These are phyloP conservation scores for Halichoeres trimaculatus DNA, from an alignment of 2,113 vertebrate genomes.

Conservation along the genomic window DNA sequence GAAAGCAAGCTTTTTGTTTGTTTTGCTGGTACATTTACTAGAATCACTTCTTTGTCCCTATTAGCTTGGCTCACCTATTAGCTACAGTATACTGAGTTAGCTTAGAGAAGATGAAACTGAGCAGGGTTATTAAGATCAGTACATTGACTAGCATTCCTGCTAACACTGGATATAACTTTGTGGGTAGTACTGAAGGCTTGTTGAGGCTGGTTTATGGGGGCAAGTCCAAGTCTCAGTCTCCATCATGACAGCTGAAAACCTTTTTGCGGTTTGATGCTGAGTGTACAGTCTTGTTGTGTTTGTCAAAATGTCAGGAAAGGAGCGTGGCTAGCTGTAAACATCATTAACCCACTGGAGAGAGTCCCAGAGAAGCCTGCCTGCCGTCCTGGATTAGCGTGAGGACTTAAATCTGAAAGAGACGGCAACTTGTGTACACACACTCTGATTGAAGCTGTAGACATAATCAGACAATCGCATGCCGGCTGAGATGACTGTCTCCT, in stretches of 20 bases:
- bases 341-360: constrained; percentile 32
- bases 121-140: background rate
- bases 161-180: background rate
- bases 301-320: constrained; percentile 43
- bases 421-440: constrained; percentile 1
- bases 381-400: constrained; percentile 16
- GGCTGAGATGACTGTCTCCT: constrained; percentile 4
- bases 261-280: background rate
- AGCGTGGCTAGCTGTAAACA: constrained; percentile 55
- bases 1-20: background rate
- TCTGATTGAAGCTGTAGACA: constrained; percentile 9
- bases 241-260: background rate
- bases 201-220: background rate
- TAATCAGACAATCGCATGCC: constrained; percentile 21
- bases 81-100: background rate
- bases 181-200: background rate
- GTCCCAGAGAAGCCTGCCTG: constrained; percentile 23
- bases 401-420: constrained; percentile 14
- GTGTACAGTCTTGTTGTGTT: constrained; percentile 26
- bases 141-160: background rate
- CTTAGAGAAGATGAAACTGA: background rate
- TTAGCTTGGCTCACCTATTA: too few species aligned
- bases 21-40: background rate
- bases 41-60: background rate
- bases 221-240: background rate